Evolutionary conservation across 1,140 invertebrate species (phyloP).

Genomic region (Pogonus chalceus): DNA sequence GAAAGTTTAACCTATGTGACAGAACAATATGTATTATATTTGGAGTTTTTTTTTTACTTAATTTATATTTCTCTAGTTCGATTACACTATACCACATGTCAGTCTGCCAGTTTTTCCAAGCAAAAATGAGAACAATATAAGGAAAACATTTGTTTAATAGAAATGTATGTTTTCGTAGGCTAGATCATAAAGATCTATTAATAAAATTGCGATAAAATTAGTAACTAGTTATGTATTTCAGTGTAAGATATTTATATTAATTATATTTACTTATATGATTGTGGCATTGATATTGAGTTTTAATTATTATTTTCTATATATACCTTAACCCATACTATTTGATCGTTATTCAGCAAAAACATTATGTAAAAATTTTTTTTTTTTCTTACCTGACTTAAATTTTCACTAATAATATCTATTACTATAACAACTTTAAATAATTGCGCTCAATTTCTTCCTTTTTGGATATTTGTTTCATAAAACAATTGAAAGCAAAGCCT

Average conservation of each 20-base stretch:
- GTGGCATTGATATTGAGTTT: slow-evolving; percentile 15
- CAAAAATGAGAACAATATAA: slow-evolving; percentile 13
- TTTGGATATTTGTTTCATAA: too few species aligned
- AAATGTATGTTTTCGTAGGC: slow-evolving; percentile 32
- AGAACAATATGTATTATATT: slow-evolving; percentile 2
- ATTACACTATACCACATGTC: slow-evolving; percentile 16
- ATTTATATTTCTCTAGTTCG: slow-evolving; percentile 21
- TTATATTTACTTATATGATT: slow-evolving; percentile 36
- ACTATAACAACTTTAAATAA: too few species aligned
- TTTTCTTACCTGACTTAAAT: too few species aligned
- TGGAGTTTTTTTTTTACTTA: slow-evolving; percentile 8
- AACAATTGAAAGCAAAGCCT: too few species aligned
- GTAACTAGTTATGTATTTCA: slow-evolving; percentile 30
- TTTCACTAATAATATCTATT: too few species aligned
- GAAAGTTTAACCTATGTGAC: background rate
- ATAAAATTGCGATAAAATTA: slow-evolving; percentile 26
- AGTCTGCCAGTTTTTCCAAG: background rate
- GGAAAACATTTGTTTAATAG: slow-evolving; percentile 26
- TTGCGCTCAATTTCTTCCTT: too few species aligned
- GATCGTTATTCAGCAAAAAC: too few species aligned
- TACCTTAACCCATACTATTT: too few species aligned
- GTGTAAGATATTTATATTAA: slow-evolving; percentile 38
- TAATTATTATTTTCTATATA: slow-evolving; percentile 9
- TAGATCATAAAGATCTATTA: slow-evolving; percentile 24
- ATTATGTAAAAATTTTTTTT: too few species aligned